Evolutionary conservation across 2,888 invertebrate species (phyloP), one percentile per base, ranked within the genome.

Genomic region (Drosophila macrothrix): DNA sequence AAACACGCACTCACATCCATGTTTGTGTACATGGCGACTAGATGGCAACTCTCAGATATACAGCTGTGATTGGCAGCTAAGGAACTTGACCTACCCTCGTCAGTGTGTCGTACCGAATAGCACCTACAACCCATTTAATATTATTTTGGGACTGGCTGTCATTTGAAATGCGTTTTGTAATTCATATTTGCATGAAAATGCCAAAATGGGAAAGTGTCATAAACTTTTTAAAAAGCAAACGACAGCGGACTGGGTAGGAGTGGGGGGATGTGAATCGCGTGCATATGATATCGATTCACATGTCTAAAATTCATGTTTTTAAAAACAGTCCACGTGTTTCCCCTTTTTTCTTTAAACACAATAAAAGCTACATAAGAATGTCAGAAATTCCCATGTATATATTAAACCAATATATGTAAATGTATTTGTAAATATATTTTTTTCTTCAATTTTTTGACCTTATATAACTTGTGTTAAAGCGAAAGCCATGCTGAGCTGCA

Each of bases 111-210:
- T 53, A 43, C 55, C 12, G 25, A 46, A 29, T 22, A n/a, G 25
- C n/a, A 19, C 52, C 22, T 33, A 54, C 1, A 46, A 16, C 16
- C 7, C n/a, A 25, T 39, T 16, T 39, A 7, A 14, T 25, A 9
- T 28, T 29, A 29, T 28, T 39, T 33, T 53, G 41, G 43, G 59
- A 29, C 54, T 46, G 54, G 43, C 76, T 80, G 76, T 71, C 75
- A 78, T 69, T 67, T 69, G 72, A 71, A 73, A 79, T 83, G 86
- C 83, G 86, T 68, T 85, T 81, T 69, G 86, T 68, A 85, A 83
- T 83, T 83, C 70, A 69, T 73, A 86, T 82, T 82, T 84, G 73
- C 81, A 81, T 87, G 74, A 76, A 74, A 81, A 83, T 73, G 71
- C 66, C 78, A 68, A 76, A 72, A 16, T 62, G 74, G 62, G 61